These are phyloP conservation scores for Agapetus fuscipes DNA, from an alignment of 2,888 invertebrate genomes.

Conservation along the genomic window DNA sequence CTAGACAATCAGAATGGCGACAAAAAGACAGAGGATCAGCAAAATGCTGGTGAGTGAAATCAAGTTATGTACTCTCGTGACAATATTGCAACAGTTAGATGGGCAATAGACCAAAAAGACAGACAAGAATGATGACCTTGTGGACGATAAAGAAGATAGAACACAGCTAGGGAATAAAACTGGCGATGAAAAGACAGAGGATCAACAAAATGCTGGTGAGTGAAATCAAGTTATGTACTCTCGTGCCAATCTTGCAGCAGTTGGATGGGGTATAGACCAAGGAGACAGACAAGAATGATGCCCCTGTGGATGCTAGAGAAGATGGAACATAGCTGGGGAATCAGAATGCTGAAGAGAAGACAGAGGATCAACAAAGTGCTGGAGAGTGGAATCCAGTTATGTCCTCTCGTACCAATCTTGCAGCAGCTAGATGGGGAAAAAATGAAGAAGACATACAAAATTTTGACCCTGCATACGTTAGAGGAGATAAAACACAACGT, in stretches of 20 bases:
- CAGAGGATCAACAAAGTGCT: neutral
- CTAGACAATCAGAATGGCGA: neutral
- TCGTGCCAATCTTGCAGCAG: too few species aligned
- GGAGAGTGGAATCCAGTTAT: neutral
- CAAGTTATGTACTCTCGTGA: too few species aligned
- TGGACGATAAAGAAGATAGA: constrained; percentile 23
- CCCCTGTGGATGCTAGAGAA: constrained; percentile 26
- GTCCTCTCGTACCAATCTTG: too few species aligned
- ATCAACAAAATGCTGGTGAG: neutral
- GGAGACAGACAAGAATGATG: constrained; percentile 26
- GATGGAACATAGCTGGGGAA: too few species aligned
- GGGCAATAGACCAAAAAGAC: constrained; percentile 22
- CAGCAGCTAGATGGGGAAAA: constrained; percentile 58
- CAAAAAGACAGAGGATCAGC: neutral
- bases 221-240: too few species aligned
- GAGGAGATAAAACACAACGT: too few species aligned
- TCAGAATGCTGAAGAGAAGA: neutral
- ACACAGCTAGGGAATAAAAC: too few species aligned
- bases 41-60: neutral
- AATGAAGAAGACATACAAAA: constrained; percentile 23
- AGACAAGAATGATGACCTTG: constrained; percentile 28
- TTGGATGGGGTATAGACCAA: constrained; percentile 40
- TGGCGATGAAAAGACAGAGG: neutral
- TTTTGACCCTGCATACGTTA: constrained; percentile 28
- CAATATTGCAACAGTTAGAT: constrained; percentile 62